Conservation (phyloP, 1,140 invertebrate genomes). For the Diorhabda elongata region DNA sequence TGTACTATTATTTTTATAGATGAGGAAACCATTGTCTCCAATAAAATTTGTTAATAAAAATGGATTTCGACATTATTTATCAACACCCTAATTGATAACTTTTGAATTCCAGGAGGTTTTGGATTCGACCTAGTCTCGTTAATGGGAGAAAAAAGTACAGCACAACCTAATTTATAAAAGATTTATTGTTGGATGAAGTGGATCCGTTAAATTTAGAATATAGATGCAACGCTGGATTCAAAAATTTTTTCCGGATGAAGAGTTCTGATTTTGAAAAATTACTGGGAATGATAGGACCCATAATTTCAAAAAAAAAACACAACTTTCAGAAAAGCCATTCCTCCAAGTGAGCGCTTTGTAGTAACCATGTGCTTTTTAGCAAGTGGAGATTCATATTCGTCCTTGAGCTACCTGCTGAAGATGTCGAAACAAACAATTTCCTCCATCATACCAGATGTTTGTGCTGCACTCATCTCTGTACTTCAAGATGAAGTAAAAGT, state of each 20-base stretch:
- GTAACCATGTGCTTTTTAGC: slow-evolving; percentile 39
- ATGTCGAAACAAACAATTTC: slow-evolving; percentile 41
- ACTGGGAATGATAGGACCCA: slow-evolving; percentile 27
- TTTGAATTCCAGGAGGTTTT: background rate
- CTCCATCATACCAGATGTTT: slow-evolving; percentile 38
- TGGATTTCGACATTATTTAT: no score
- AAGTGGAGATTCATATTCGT: slow-evolving; percentile 38
- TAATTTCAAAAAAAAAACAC: slow-evolving; percentile 36
- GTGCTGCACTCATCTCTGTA: slow-evolving; percentile 23
- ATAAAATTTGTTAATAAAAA: no score
- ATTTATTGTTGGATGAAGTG: background rate
- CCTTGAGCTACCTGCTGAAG: slow-evolving; percentile 33
- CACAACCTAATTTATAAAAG: background rate
- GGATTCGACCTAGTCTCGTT: slow-evolving; percentile 5
- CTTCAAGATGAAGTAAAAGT: no score
- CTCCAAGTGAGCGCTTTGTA: slow-evolving; percentile 31
- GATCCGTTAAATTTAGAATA: slow-evolving; percentile 7
- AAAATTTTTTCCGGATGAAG: slow-evolving; percentile 32
- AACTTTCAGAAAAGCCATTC: slow-evolving; percentile 34
- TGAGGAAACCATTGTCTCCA: no score
- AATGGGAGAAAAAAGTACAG: slow-evolving; percentile 1
- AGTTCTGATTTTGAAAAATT: slow-evolving; percentile 34
- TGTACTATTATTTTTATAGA: no score
- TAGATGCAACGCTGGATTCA: slow-evolving; percentile 11
- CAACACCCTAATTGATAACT: no score